Evolutionary conservation across 2,888 invertebrate species (phyloP).

Genomic region (Lamellibrachia columna): DNA sequence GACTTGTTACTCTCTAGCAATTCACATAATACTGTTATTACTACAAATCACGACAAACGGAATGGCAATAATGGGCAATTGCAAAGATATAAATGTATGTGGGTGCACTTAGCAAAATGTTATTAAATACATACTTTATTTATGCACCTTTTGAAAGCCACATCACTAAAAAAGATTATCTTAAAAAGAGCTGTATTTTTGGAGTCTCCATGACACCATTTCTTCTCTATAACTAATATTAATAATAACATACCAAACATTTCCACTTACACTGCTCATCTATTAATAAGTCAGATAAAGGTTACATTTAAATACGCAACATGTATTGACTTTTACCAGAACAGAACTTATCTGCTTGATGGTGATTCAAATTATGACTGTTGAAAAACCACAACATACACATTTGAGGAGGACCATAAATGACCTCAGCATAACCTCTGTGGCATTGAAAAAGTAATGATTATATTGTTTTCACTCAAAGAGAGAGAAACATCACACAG

Average conservation of each 20-base stretch:
- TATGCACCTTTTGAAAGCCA: not conserved
- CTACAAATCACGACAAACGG: not conserved
- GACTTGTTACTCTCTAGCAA: not conserved
- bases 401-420: not conserved
- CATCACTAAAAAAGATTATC: not conserved
- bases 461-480: too few species aligned
- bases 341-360: not conserved
- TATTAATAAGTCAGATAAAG: not conserved
- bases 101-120: not conserved
- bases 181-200: not conserved
- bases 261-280: not conserved
- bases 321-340: not conserved
- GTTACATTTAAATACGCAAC: not conserved
- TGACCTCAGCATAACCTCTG: not conserved
- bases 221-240: not conserved
- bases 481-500: too few species aligned
- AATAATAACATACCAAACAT: not conserved
- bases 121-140: not conserved
- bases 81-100: not conserved
- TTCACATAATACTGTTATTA: not conserved
- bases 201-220: not conserved
- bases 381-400: not conserved
- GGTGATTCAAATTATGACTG: not conserved
- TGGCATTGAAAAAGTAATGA: too few species aligned
- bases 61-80: not conserved